Conservation (phyloP, 2,113 vertebrate genomes). For the Xiphophorus couchianus region DNA sequence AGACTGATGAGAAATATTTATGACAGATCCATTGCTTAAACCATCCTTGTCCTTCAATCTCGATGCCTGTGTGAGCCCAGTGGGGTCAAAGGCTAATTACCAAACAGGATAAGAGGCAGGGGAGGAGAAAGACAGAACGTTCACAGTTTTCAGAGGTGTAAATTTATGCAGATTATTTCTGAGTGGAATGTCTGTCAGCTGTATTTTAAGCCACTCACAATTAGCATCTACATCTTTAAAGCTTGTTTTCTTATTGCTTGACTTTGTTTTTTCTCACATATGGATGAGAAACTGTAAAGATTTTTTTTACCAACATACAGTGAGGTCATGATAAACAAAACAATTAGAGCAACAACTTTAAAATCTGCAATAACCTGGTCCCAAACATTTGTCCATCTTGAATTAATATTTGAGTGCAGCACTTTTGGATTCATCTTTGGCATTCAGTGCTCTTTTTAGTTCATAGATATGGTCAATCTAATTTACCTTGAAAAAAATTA, state of each 20-base stretch:
- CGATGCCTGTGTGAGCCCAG: slow-evolving; percentile 51
- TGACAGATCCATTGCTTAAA: slow-evolving; percentile 68
- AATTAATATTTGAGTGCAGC: too few species aligned
- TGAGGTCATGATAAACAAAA: neutral
- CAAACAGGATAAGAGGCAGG: slow-evolving; percentile 66
- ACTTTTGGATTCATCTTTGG: too few species aligned
- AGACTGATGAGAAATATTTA: slow-evolving; percentile 64
- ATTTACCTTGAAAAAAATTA: too few species aligned
- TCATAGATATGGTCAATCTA: too few species aligned
- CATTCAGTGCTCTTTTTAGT: too few species aligned
- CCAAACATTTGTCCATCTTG: too few species aligned
- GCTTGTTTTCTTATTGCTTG: neutral
- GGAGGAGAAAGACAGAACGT: slow-evolving; percentile 49
- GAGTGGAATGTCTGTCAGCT: slow-evolving; percentile 44
- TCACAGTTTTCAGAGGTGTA: slow-evolving; percentile 64
- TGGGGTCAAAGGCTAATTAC: slow-evolving; percentile 75
- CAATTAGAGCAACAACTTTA: neutral
- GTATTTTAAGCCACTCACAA: slow-evolving; percentile 36
- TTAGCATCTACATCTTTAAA: slow-evolving; percentile 20
- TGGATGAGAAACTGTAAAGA: neutral
- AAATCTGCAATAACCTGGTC: too few species aligned
- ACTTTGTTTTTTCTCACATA: neutral
- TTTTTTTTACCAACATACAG: neutral
- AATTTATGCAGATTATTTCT: slow-evolving; percentile 74
- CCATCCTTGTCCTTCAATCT: slow-evolving; percentile 69